Base-by-base conservation (phyloP, 1,140 invertebrate species). In the Sminthurides bifidus region DNA sequence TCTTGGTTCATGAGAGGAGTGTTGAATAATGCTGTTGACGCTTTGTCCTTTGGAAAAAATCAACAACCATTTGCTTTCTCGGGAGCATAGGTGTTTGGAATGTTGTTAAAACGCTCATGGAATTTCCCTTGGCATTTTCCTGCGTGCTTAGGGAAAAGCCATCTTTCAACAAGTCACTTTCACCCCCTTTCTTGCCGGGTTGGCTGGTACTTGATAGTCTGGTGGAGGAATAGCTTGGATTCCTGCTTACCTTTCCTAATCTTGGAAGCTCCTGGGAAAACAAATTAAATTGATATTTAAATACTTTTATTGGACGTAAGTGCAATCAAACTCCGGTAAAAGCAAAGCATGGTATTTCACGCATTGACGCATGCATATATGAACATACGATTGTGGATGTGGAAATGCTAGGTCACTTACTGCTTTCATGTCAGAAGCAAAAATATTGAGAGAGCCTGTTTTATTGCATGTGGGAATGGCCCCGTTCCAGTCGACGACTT, bases 401-500 rank as follows among this genome's bases (percentile, higher is more conserved):
- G 41, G 24, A 43, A 43, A 10, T 43, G 41, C 6, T 10, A 43
- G 10, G 10, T 31, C 12, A 40, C 50, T n/a, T 54, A 60, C 62
- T 59, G 60, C 60, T 58, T 64, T 64, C 46, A 60, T 58, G 30
- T 60, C 62, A 38, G 59, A 55, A 14, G 58, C 56, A 51, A 41
- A 63, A 60, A 58, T 60, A 40, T 63, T 64, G 44, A 64, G 58
- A 29, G 62, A 64, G 52, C 31, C 62, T 6, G 62, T 64, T 60
- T 64, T 64, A 60, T 60, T 64, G 43, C 58, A 58, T 53, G 54
- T 49, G n/a, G 54, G 23, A 24, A 49, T 46, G 19, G 54, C 27
- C 2, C 41, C 29, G 50, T 48, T 40, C 62, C 62, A 64, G 14
- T 59, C 62, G 12, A 64, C 56, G 44, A 64, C 60, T 54, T 64